phyloP scores from a whole-genome alignment of 2,797 vertebrate species.

The Spinus pinus region DNA sequence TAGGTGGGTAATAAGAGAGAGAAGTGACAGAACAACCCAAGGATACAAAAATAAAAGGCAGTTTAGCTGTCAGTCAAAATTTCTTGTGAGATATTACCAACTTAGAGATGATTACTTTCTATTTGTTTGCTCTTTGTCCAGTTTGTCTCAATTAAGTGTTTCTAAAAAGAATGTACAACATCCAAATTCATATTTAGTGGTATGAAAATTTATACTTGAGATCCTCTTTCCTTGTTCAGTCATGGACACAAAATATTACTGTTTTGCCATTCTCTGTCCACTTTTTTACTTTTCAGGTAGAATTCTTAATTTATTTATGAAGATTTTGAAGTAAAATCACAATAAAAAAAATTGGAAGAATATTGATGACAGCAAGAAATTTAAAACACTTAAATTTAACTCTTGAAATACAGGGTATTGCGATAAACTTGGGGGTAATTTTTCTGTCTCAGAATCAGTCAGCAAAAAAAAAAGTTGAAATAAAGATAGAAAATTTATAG shows the following conservation, averaged over 20 bases:
- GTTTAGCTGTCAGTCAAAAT: constrained; percentile 27
- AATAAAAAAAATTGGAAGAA: background rate
- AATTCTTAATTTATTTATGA: background rate
- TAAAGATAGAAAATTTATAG: background rate
- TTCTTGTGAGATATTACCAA: constrained; percentile 22
- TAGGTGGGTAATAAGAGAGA: constrained; percentile 45
- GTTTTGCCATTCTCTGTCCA: background rate
- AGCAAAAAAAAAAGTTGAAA: background rate
- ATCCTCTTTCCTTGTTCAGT: background rate
- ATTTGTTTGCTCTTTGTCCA: background rate
- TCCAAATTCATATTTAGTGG: background rate
- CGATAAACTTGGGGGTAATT: background rate
- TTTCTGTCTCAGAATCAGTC: background rate
- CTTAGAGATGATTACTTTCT: background rate
- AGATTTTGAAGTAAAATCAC: background rate
- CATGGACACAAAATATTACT: background rate
- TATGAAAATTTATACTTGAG: background rate
- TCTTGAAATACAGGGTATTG: background rate
- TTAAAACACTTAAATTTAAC: background rate
- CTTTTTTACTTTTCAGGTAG: background rate
- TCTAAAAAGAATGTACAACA: background rate
- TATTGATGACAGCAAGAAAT: background rate
- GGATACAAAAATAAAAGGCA: background rate
- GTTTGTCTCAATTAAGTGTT: background rate
- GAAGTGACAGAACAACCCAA: constrained; percentile 43